Percentiles rank a stretch among this genome's conserved stretches.
phyloP scores from a whole-genome alignment of 2,113 vertebrate species.

The Mungos mungo region DNA sequence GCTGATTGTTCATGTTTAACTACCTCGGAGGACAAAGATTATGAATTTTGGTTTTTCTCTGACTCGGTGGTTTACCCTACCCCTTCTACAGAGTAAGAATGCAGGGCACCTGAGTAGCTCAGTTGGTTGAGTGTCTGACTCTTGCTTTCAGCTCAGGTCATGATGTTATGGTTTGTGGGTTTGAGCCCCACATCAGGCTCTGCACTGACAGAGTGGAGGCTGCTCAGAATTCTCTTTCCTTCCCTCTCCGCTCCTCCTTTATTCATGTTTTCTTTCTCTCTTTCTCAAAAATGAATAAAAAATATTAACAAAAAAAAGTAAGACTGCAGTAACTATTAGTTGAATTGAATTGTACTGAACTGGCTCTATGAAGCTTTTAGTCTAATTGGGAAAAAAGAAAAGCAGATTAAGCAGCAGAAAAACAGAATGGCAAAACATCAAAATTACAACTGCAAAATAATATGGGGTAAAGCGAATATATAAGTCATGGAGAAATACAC shows the following conservation, averaged over 20 bases:
- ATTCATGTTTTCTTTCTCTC: too few species aligned
- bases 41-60: not conserved
- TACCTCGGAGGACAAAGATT: not conserved
- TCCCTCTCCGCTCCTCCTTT: too few species aligned
- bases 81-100: not conserved
- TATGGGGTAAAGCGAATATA: not conserved
- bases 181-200: too few species aligned
- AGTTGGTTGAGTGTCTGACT: too few species aligned
- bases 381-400: constrained; percentile 13
- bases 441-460: not conserved
- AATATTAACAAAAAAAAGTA: not conserved
- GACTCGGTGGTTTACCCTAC: not conserved
- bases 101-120: too few species aligned
- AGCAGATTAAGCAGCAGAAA: not conserved
- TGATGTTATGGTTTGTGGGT: too few species aligned
- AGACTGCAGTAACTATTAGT: constrained; percentile 16
- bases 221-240: too few species aligned
- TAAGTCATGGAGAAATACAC: not conserved
- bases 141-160: too few species aligned
- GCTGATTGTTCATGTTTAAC: not conserved
- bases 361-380: not conserved
- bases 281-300: too few species aligned
- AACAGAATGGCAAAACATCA: not conserved
- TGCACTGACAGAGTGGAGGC: too few species aligned
- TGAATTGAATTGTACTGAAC: not conserved